Base-by-base conservation (phyloP, 2,888 invertebrate genomes). In the Xylophagus ater region DNA sequence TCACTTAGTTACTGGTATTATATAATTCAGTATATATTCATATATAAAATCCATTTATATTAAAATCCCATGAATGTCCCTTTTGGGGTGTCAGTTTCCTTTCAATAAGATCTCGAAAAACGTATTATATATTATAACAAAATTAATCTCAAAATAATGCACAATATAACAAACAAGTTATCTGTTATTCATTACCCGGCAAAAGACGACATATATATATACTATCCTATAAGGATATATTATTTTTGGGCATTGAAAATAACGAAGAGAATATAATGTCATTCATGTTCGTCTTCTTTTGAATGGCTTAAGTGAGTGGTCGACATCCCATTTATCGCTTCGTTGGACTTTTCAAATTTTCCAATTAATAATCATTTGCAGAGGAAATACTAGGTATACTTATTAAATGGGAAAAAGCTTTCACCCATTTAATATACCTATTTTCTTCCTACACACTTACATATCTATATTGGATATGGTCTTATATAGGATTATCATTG, bases 261-360 rank as follows among this genome's bases (percentile, higher is more conserved):
- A 31, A 10, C 17, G 8, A 9, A 13, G 24, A 9, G 19, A 20
- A 34, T 34, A 23, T 34, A 34, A 34, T 38, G 34, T 35, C 31
- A 29, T 25, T 42, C 31, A 39, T 26, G 35, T 26, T 29, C 31
- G n/a, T 25, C 30, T 26, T 35, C 28, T 33, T 4, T 9, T n/a
- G 18, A 41, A 21, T 32, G 31, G 25, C 32, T 39, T 35, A 39
- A 35, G 36, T 39, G 23, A 20, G 39, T 32, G 31, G 32, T 19
- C 26, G 35, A 26, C 19, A 38, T 35, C 35, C 35, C 35, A 42
- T 42, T 42, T 42, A 38, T 35, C 39, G 42, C 35, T 35, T 32
- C 32, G 42, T 31, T 42, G 42, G 31, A 19, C 39, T 42, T 39
- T 42, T 39, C 38, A 35, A 42, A 42, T 39, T 42, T 38, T 28